These are phyloP conservation scores for Ommatoiulus sabulosus DNA, from an alignment of 2,888 invertebrate genomes.

Conservation along the genomic window DNA sequence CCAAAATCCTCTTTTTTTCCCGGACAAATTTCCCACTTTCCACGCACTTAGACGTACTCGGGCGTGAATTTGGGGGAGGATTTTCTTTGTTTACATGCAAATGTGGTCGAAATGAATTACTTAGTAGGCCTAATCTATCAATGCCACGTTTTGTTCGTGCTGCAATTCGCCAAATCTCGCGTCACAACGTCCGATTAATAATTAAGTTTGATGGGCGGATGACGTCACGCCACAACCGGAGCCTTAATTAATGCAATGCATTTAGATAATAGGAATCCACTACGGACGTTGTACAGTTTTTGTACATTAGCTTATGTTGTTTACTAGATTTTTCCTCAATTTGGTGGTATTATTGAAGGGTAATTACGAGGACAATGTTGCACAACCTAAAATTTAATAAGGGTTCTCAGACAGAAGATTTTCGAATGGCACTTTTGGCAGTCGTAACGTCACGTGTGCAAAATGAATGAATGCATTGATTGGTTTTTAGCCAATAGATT, in stretches of 20 bases:
- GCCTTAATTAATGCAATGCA: background rate
- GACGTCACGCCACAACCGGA: constrained; percentile 12
- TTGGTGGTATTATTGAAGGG: background rate
- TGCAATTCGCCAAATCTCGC: background rate
- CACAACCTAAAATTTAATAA: too few species aligned
- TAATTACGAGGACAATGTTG: background rate
- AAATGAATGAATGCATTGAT: too few species aligned
- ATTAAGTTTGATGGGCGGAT: background rate
- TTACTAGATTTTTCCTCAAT: background rate
- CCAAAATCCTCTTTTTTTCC: background rate
- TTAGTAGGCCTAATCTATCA: background rate
- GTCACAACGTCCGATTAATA: background rate
- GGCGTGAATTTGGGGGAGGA: background rate
- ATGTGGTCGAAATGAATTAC: background rate
- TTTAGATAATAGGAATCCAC: background rate
- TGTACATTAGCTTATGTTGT: background rate
- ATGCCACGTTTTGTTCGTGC: background rate
- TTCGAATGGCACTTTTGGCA: too few species aligned
- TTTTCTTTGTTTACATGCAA: constrained; percentile 12
- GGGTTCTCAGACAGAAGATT: too few species aligned
- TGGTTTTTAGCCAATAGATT: too few species aligned
- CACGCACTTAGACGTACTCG: background rate
- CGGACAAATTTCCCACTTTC: background rate
- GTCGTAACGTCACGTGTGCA: too few species aligned
- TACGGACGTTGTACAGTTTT: background rate